Conservation (phyloP, 2,888 invertebrate genomes). For the Nomada fabriciana region DNA sequence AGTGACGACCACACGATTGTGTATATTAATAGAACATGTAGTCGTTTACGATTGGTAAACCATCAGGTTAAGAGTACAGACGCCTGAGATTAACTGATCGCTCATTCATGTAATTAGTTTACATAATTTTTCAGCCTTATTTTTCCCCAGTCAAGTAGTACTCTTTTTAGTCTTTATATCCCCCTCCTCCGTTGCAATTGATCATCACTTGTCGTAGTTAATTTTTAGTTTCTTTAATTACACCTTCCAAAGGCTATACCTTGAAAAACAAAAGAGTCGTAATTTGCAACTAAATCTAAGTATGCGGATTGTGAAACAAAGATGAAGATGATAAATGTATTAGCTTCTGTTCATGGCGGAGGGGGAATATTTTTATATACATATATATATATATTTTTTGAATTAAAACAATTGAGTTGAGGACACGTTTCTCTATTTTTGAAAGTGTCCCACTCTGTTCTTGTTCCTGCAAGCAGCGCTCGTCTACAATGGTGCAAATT, state of each 20-base stretch:
- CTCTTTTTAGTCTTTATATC: neutral
- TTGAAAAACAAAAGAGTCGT: neutral
- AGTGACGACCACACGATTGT: conserved; percentile 23
- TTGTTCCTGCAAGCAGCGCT: conserved; percentile 51
- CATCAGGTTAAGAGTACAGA: conserved; percentile 24
- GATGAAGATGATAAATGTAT: too few species aligned
- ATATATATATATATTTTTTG: neutral
- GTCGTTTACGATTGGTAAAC: conserved; percentile 27
- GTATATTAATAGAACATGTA: neutral
- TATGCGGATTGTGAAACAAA: too few species aligned
- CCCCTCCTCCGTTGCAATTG: neutral
- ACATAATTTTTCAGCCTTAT: neutral
- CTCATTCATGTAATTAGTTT: conserved; percentile 53
- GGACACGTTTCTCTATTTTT: neutral
- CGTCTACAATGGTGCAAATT: conserved; percentile 57
- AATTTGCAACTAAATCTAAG: too few species aligned
- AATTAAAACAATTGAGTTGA: conserved; percentile 15
- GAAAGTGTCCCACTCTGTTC: conserved; percentile 22
- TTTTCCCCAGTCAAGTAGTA: conserved; percentile 1
- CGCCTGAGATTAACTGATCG: conserved; percentile 49
- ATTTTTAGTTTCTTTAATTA: neutral
- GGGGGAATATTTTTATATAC: neutral
- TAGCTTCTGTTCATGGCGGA: neutral
- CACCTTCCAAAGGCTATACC: neutral
- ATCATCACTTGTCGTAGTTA: neutral